These are phyloP conservation scores for Pantherophis guttatus DNA, from an alignment of 2,113 vertebrate genomes.

Conservation along the genomic window DNA sequence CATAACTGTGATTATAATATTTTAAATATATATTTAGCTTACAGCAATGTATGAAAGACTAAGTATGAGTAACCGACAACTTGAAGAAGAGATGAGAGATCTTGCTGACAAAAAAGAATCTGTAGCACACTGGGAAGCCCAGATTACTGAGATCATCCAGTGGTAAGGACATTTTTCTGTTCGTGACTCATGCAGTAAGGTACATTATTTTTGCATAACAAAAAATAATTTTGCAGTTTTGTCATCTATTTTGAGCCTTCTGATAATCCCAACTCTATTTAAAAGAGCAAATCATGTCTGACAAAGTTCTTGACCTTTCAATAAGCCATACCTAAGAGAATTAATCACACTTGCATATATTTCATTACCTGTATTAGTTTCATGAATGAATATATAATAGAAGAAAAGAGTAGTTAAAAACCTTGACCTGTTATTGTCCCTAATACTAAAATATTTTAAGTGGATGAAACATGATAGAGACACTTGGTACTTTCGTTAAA, in stretches of 20 bases:
- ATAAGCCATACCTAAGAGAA: background rate
- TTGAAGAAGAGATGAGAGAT: conserved; percentile 94
- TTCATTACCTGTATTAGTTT: conserved; percentile 44
- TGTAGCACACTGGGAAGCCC: conserved; percentile 96
- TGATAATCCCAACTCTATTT: conserved; percentile 33
- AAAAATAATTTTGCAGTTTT: background rate
- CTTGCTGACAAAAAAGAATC: conserved; percentile 96
- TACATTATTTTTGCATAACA: background rate
- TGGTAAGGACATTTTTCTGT: conserved; percentile 78
- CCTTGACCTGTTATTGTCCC: background rate
- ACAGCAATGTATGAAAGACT: conserved; percentile 82
- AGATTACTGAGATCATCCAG: conserved; percentile 98
- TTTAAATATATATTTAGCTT: conserved; percentile 72
- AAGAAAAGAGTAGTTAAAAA: conserved; percentile 16
- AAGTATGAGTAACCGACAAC: conserved; percentile 80
- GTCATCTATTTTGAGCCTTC: conserved; percentile 14
- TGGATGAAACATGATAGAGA: background rate
- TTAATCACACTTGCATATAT: background rate
- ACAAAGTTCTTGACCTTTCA: conserved; percentile 42
- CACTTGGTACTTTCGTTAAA: background rate
- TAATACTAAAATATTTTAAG: background rate
- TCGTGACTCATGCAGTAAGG: background rate
- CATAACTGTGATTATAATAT: background rate
- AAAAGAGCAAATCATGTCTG: background rate
- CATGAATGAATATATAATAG: conserved; percentile 11